Conservation (phyloP, 2,113 vertebrate genomes). For the Gopherus evgoodei region DNA sequence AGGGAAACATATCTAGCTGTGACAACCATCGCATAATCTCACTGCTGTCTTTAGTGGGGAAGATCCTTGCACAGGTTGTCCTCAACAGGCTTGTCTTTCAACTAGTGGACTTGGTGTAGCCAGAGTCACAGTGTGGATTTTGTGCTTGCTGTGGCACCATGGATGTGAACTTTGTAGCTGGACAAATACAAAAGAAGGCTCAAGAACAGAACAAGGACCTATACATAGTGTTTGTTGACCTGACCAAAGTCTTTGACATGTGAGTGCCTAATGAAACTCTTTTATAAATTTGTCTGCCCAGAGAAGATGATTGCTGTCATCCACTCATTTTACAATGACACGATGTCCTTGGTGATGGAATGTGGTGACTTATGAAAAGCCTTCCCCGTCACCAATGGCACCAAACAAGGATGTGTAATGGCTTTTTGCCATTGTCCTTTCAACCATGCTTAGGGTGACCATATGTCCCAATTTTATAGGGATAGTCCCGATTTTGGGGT, state of each 20-base stretch:
- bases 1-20: too few species aligned
- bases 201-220: not conserved
- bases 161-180: not conserved
- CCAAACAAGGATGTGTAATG: not conserved
- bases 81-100: not conserved
- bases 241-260: not conserved
- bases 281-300: not conserved
- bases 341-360: not conserved
- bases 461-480: too few species aligned
- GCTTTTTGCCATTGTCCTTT: not conserved
- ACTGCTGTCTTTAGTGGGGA: too few species aligned
- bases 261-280: not conserved
- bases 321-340: not conserved
- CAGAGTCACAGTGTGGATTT: not conserved
- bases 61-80: not conserved
- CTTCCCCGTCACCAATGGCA: not conserved
- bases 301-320: not conserved
- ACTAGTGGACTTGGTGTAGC: not conserved
- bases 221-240: not conserved
- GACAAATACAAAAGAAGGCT: not conserved
- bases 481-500: too few species aligned
- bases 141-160: not conserved
- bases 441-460: not conserved
- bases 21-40: too few species aligned
- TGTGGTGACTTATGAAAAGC: not conserved